Conservation (phyloP, 2,113 vertebrate genomes). For the Leptobrachium ailaonicum region DNA sequence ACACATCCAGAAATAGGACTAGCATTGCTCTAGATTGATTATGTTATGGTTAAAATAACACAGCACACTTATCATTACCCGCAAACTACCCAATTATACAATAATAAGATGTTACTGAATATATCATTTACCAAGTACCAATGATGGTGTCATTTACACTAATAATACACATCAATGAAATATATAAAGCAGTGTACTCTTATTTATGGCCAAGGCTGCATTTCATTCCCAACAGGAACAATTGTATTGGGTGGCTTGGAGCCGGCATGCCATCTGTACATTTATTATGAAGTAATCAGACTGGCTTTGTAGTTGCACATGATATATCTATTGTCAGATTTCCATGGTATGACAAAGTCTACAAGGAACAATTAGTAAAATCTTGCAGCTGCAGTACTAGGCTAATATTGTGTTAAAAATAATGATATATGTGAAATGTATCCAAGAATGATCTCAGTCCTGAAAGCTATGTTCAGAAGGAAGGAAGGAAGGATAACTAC, state of each 20-base stretch:
- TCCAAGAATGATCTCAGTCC: no score
- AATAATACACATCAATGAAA: background rate
- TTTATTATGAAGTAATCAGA: background rate
- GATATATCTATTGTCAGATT: background rate
- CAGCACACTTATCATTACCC: background rate
- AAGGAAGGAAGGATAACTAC: no score
- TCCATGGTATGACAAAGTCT: background rate
- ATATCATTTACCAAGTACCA: background rate
- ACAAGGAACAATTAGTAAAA: background rate
- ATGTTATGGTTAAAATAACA: background rate
- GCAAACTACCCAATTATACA: background rate
- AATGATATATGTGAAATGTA: no score
- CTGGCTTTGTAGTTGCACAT: background rate
- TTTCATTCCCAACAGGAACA: background rate
- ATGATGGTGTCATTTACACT: background rate
- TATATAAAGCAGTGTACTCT: background rate
- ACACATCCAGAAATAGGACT: slow-evolving; percentile 21
- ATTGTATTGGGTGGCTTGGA: background rate
- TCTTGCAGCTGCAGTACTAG: background rate
- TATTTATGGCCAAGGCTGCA: background rate
- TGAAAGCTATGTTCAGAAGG: no score
- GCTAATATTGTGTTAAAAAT: no score
- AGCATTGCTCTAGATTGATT: background rate
- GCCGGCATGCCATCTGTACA: no score
- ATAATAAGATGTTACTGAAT: background rate